Conservation (phyloP, 2,797 vertebrate genomes). For the Uromys caudimaculatus region DNA sequence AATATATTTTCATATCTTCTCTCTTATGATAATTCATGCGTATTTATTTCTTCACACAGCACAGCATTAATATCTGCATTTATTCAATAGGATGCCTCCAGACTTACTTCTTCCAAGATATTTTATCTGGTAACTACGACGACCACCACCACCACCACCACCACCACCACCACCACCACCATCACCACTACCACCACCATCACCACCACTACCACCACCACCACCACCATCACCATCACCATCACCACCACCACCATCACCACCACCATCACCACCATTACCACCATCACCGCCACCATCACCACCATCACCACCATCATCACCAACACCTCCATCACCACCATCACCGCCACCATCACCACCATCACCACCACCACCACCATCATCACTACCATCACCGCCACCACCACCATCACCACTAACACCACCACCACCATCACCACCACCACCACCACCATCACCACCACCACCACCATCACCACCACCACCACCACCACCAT, state of each 20-base stretch:
- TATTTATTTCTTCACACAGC: slow-evolving; percentile 53
- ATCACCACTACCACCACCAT: background rate
- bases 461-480: no score
- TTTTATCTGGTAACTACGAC: background rate
- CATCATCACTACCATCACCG: background rate
- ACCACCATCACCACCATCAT: background rate
- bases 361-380: no score
- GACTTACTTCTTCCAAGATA: background rate
- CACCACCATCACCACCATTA: background rate
- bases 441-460: no score
- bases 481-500: background rate
- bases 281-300: background rate
- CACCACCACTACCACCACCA: background rate
- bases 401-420: background rate
- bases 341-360: no score
- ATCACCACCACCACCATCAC: background rate
- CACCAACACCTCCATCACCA: no score
- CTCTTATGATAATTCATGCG: slow-evolving; percentile 30
- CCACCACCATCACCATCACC: accelerated
- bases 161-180: background rate
- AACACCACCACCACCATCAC: background rate
- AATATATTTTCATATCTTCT: slow-evolving; percentile 54
- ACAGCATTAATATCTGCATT: slow-evolving; percentile 14
- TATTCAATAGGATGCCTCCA: slow-evolving; percentile 17
- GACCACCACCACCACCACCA: background rate